phyloP scores from a whole-genome alignment of 2,113 vertebrate genomes.

The Herpetotheres cachinnans region DNA sequence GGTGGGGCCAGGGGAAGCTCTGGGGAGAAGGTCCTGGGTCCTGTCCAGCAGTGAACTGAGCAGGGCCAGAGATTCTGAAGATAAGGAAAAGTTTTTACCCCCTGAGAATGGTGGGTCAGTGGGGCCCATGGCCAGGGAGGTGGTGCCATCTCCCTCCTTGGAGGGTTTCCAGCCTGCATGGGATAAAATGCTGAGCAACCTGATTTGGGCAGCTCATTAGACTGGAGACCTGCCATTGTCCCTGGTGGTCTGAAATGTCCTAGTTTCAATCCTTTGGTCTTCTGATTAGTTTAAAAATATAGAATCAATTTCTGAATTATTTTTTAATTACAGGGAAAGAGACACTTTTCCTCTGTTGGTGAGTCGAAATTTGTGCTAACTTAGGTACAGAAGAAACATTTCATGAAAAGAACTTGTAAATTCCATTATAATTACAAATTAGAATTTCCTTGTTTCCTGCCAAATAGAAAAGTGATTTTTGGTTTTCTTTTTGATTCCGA shows the following conservation, averaged over 20 bases:
- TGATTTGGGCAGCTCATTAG: fast-evolving
- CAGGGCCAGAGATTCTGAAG: neutral
- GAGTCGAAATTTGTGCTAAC: neutral
- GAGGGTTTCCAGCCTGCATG: fast-evolving
- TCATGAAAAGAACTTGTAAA: neutral
- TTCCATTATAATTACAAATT: neutral
- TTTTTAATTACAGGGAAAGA: neutral
- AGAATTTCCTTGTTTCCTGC: neutral
- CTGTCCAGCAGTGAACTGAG: neutral
- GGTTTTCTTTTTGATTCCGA: neutral
- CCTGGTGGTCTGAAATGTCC: neutral
- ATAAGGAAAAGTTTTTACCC: neutral
- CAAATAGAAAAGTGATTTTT: neutral
- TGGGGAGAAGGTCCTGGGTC: neutral
- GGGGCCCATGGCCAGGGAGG: neutral
- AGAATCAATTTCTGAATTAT: neutral
- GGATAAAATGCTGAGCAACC: neutral
- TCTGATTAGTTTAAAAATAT: neutral
- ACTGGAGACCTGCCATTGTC: fast-evolving
- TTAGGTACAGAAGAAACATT: neutral
- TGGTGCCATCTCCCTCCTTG: neutral
- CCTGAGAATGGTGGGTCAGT: neutral
- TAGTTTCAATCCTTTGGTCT: fast-evolving
- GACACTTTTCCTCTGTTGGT: neutral
- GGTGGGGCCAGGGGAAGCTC: no score